Conservation (phyloP, 2,797 vertebrate species). For the Enoplosus armatus region DNA sequence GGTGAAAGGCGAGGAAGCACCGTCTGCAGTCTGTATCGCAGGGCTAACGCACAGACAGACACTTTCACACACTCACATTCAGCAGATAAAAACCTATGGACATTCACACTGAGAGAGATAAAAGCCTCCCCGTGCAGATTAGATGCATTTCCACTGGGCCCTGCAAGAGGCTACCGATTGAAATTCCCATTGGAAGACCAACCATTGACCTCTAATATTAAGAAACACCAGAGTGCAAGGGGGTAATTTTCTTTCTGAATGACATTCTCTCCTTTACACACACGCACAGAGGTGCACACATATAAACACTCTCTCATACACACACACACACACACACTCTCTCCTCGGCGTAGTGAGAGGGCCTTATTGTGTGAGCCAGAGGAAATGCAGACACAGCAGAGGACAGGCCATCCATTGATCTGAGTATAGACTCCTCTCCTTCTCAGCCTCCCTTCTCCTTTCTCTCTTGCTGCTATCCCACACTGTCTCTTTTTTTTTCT, state of each 20-base stretch:
- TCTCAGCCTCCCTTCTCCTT: conserved; percentile 54
- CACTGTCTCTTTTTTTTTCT: conserved; percentile 52
- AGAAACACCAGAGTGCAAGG: conserved; percentile 49
- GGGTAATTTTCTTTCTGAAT: conserved; percentile 59
- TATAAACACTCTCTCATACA: neutral
- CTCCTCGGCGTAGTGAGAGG: conserved; percentile 67
- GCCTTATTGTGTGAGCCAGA: conserved; percentile 78
- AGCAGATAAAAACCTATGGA: conserved; percentile 26
- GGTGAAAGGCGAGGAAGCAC: neutral
- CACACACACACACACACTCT: conserved; percentile 24
- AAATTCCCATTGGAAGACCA: conserved; percentile 44
- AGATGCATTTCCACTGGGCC: conserved; percentile 8
- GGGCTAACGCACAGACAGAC: conserved; percentile 12
- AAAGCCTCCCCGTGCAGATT: conserved; percentile 34
- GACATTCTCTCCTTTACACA: conserved; percentile 45
- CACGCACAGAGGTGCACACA: conserved; percentile 12
- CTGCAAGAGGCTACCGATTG: conserved; percentile 20
- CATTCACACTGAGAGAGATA: conserved; percentile 28
- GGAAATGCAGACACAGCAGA: conserved; percentile 83
- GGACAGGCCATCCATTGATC: conserved; percentile 83
- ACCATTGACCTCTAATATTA: conserved; percentile 67
- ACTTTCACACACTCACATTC: conserved; percentile 18
- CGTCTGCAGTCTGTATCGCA: neutral
- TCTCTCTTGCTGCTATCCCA: conserved; percentile 57
- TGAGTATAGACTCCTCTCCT: conserved; percentile 71